Base-by-base conservation (phyloP, 2,888 invertebrate species). In the Elysia crispata region DNA sequence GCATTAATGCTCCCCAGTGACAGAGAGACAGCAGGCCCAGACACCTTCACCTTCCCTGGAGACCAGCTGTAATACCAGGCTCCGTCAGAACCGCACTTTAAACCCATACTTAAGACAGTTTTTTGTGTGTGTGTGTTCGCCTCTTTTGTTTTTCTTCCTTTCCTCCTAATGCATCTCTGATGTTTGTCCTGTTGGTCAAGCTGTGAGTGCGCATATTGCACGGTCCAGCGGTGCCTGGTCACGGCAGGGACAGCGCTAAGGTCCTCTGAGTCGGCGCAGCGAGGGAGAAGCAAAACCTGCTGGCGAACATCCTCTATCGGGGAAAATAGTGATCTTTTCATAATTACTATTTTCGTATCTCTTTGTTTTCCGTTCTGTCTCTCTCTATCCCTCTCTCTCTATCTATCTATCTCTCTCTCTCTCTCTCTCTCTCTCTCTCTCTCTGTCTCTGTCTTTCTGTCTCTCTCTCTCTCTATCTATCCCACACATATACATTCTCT, bases 361-460 rank as follows among this genome's bases (percentile, higher is more conserved):
- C 5, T 41, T 11, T 28, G 18, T 28, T 25, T 23, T 5, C 18
- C 69, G 15, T 1, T 62, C 74, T 49, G 28, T 76, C 76, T 79
- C 41, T 50, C 79, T 75, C 41, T 79, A 64, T 76, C 64, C 66
- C 67, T 73, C 6, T 30, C 57, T 77, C 66, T 74, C 66, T 50
- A 25, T 57, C 41, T 66, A 25, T 69, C 54, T 66, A 72, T 76
- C 62, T 73, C 81, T 74, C 78, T 76, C 79, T 79, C 70, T 79
- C 76, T 79, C 77, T 81, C 70, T 66, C 66, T 76, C 76, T 66
- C 49, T 76, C 76, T 76, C 76, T 64, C 75, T 60, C 20, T 23
- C 23, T 60, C 54, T 74, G 23, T 54, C 30, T 23, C 28, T 25
- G 13, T 74, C 54, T 54, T 18, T 5, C 57, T 54, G 41, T 66